Evolutionary conservation across 2,113 vertebrate genomes (phyloP), one percentile per base, ranked within the genome.

Genomic region (Podarcis muralis): DNA sequence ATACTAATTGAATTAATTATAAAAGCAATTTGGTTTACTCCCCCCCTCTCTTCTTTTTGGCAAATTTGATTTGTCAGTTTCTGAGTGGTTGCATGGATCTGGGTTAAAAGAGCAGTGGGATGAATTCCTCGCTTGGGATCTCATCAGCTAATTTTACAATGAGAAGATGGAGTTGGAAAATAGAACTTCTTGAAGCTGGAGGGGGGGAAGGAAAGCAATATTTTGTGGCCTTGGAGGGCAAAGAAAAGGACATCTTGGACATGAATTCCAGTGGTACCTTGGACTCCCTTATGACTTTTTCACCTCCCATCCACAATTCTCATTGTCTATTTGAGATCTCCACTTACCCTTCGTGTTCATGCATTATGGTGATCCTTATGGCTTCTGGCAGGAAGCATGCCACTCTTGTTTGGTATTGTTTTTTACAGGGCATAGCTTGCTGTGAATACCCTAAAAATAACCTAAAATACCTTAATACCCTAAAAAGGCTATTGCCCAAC

Each of bases 1-100:
- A 95, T 92, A 95, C 95, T 93, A 95, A 97, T 95, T 95, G 95
- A 94, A 96, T 96, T 92, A 96, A 97, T 97, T 96, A 95, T 68
- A 92, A 95, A 97, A 95, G 95, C 96, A 95, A 95, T 95, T 97
- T 95, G 89, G 93, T 95, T 89, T 94, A 53, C 0, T 30, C 40
- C 35, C 32, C 57, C 11, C 16, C 40, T 48, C 43, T 71, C 95
- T 97, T 95, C 85, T 93, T 96, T 91, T 95, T 1, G 8, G 59
- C 86, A 93, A 95, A 95, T 89, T 92, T 84, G 94, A 91, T 94
- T 88, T 94, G 96, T 90, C 93, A 92, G 95, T 92, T 94, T 92
- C 43, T 9, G 68, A 93, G 95, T 88, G 91, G n/a, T 53, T 81
- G 79, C 77, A 1, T 3, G 4, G 91, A 91, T 91, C 90, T 0